A percentile compares a stretch with the other conserved stretches of the same genome.
These are phyloP conservation scores for Neotoma lepida DNA, from an alignment of 2,113 vertebrate genomes.

Conservation along the genomic window DNA sequence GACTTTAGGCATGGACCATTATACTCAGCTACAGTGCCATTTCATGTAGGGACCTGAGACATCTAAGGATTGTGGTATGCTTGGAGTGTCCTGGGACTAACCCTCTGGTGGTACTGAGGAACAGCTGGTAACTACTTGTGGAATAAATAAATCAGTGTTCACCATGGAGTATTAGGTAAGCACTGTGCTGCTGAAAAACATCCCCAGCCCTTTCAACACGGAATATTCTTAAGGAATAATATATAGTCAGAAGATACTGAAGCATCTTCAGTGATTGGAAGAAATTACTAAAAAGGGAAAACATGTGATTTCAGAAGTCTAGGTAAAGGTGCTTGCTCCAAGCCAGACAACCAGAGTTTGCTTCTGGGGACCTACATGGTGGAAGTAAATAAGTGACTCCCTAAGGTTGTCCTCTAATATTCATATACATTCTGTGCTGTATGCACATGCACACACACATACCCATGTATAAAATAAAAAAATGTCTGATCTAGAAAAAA, in stretches of 20 bases:
- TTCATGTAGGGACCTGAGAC: not conserved
- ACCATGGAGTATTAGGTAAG: not conserved
- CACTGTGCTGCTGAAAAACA: not conserved
- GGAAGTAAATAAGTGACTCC: not conserved
- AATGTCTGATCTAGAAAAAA: not conserved
- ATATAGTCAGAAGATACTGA: not conserved
- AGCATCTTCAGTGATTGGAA: not conserved
- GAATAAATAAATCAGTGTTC: not conserved
- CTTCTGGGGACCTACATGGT: not conserved
- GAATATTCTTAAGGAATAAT: not conserved
- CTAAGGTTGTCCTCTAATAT: not conserved
- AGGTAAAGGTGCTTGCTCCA: not conserved
- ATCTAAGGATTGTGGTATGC: not conserved
- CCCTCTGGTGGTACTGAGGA: not conserved
- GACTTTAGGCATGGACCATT: not conserved
- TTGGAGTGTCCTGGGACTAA: not conserved
- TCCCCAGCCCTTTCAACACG: not conserved
- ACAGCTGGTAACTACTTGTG: not conserved
- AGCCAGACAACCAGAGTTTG: not conserved
- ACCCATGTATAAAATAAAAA: not conserved
- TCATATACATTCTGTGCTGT: not conserved
- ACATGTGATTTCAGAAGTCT: not conserved
- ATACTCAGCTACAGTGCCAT: not conserved
- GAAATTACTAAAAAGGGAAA: not conserved
- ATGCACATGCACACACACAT: not conserved